These are phyloP conservation scores for Lacanobia wlatinum DNA, from an alignment of 2,888 invertebrate species.

Conservation along the genomic window DNA sequence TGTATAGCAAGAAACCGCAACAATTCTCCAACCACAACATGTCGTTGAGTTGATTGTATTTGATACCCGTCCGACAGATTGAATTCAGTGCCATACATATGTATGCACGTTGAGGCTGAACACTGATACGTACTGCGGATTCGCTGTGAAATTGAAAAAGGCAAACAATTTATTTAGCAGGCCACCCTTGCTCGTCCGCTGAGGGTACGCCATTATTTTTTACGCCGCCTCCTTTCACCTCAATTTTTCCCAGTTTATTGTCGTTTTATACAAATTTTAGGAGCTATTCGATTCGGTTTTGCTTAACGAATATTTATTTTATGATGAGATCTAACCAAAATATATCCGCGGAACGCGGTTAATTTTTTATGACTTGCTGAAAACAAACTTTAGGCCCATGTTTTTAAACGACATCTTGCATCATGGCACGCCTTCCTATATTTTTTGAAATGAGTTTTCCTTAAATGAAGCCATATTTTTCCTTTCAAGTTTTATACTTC, in stretches of 20 bases:
- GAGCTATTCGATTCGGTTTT: constrained; percentile 73
- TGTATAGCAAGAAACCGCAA: constrained; percentile 22
- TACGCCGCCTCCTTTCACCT: constrained; percentile 84
- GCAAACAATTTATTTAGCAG: constrained; percentile 86
- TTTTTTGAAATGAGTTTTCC: constrained; percentile 36
- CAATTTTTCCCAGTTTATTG: constrained; percentile 84
- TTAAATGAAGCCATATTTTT: constrained; percentile 20
- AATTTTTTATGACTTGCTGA: constrained; percentile 44
- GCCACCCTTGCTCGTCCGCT: constrained; percentile 76
- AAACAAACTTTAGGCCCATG: constrained; percentile 38
- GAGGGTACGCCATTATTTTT: constrained; percentile 87
- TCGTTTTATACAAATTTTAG: constrained; percentile 86
- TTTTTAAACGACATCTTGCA: constrained; percentile 34
- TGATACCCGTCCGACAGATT: constrained; percentile 53
- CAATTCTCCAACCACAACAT: constrained; percentile 41
- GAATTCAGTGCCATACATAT: constrained; percentile 54
- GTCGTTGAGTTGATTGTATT: constrained; percentile 58
- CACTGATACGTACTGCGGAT: constrained; percentile 65
- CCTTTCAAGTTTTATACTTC: constrained; percentile 3
- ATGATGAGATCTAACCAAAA: constrained; percentile 63
- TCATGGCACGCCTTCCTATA: constrained; percentile 20
- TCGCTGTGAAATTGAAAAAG: constrained; percentile 83
- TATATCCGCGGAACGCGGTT: constrained; percentile 39
- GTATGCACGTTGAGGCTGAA: constrained; percentile 54
- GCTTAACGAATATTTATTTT: constrained; percentile 72